Evolutionary conservation across 2,888 invertebrate species (phyloP).

Genomic region (Tetropium fuscum): DNA sequence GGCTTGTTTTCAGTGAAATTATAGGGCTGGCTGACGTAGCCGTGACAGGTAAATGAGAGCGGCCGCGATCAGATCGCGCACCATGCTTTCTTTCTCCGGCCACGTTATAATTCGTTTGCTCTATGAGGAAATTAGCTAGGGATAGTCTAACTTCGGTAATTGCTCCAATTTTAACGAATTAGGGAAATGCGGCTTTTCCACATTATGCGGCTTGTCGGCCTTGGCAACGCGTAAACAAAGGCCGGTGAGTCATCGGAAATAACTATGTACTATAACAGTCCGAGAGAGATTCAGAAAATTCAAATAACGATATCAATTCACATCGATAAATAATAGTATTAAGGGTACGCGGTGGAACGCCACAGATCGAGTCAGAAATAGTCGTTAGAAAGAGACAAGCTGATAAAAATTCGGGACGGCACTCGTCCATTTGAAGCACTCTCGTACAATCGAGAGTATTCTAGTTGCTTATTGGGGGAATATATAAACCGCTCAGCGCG

Average conservation of each 20-base stretch:
- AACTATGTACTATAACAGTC: too few relatives aligned
- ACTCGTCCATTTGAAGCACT: too few relatives aligned
- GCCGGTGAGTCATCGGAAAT: not conserved
- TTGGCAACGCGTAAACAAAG: not conserved
- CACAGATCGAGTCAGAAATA: too few relatives aligned
- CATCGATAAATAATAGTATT: too few relatives aligned
- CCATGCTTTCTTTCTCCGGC: conserved; percentile 24
- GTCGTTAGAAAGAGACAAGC: too few relatives aligned
- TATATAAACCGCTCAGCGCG: too few relatives aligned
- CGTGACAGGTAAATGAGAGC: conserved; percentile 63
- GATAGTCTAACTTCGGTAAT: conserved; percentile 23
- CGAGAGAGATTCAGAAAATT: not conserved
- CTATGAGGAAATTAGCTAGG: conserved; percentile 35
- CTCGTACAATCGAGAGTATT: too few relatives aligned
- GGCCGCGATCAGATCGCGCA: conserved; percentile 48
- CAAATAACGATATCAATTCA: too few relatives aligned
- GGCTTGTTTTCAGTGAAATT: conserved; percentile 60
- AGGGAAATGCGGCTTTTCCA: conserved; percentile 21
- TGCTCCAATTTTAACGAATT: conserved; percentile 22
- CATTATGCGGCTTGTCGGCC: not conserved
- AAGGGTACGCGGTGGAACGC: too few relatives aligned
- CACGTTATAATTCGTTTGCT: conserved; percentile 37
- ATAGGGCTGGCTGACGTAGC: conserved; percentile 63
- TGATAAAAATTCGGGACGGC: too few relatives aligned
- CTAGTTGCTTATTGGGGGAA: too few relatives aligned